Evolutionary conservation across 2,113 vertebrate species (phyloP).

Genomic region (Pelodiscus sinensis): DNA sequence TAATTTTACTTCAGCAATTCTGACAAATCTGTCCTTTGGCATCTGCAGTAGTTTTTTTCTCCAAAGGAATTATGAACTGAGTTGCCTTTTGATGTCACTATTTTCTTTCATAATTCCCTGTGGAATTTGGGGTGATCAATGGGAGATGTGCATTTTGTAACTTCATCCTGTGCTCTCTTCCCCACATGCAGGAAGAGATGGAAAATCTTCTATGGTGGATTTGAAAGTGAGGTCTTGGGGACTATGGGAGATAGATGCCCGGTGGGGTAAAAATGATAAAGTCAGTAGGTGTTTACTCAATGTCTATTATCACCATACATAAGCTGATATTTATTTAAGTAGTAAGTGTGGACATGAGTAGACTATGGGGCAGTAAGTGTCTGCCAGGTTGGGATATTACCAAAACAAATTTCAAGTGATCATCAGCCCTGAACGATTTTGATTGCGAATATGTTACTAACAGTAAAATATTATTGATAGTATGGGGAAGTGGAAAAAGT

Average conservation of each 20-base stretch:
- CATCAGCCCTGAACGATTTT: conserved; percentile 1
- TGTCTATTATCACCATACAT: background rate
- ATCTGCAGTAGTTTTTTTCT: conserved; percentile 7
- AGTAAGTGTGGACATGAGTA: background rate
- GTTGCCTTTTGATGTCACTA: background rate
- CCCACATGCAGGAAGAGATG: background rate
- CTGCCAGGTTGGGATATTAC: conserved; percentile 13
- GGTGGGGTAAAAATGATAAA: background rate
- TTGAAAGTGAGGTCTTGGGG: background rate
- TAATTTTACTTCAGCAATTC: conserved; percentile 27
- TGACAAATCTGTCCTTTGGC: background rate
- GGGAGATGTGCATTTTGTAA: no score
- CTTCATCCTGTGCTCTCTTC: background rate
- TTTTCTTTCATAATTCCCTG: background rate
- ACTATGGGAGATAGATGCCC: background rate
- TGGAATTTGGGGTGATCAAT: background rate
- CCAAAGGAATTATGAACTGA: background rate
- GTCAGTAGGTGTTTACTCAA: background rate
- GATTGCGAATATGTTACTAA: conserved; percentile 7
- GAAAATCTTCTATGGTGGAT: conserved; percentile 11
- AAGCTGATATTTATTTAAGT: background rate
- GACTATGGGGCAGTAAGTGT: background rate
- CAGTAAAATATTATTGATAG: background rate
- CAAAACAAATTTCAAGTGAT: conserved; percentile 36
- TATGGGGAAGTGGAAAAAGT: background rate